These are phyloP conservation scores for Trissonchulus sp. DNA, from an alignment of 2,888 invertebrate species.

Conservation along the genomic window DNA sequence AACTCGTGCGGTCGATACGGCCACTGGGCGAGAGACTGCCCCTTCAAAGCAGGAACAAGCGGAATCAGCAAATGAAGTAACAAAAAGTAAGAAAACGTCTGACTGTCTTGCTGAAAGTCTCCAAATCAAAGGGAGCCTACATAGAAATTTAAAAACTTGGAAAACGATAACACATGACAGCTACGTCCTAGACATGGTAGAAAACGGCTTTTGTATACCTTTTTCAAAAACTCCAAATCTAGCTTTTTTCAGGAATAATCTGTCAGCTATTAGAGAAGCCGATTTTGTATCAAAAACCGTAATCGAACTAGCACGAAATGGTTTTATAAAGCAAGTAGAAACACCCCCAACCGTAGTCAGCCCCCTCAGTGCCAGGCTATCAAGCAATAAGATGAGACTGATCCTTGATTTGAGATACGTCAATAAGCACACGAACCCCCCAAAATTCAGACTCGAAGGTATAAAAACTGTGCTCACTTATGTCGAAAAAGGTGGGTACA, in stretches of 20 bases:
- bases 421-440: not conserved
- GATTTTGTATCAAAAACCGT: not conserved
- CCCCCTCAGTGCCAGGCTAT: not conserved
- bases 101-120: not conserved
- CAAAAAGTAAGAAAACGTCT: too few relatives aligned
- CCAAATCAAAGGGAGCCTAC: slow-evolving; percentile 2
- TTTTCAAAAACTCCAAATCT: not conserved
- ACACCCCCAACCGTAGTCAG: not conserved
- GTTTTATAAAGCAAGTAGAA: not conserved
- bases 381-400: not conserved
- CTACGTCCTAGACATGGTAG: not conserved
- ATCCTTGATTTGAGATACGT: slow-evolving; percentile 11
- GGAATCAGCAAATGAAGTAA: too few relatives aligned
- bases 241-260: not conserved
- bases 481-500: not conserved
- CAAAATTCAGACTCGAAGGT: slow-evolving; percentile 15
- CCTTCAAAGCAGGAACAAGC: not conserved
- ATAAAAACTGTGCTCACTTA: not conserved
- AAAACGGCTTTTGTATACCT: slow-evolving; percentile 13
- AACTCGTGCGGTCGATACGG: too few relatives aligned
- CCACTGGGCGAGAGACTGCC: too few relatives aligned
- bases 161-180: not conserved
- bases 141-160: not conserved
- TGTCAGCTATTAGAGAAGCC: not conserved
- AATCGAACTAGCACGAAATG: not conserved